Evolutionary conservation across 2,797 vertebrate species (phyloP).

Genomic region (Dromococcyx pavoninus): DNA sequence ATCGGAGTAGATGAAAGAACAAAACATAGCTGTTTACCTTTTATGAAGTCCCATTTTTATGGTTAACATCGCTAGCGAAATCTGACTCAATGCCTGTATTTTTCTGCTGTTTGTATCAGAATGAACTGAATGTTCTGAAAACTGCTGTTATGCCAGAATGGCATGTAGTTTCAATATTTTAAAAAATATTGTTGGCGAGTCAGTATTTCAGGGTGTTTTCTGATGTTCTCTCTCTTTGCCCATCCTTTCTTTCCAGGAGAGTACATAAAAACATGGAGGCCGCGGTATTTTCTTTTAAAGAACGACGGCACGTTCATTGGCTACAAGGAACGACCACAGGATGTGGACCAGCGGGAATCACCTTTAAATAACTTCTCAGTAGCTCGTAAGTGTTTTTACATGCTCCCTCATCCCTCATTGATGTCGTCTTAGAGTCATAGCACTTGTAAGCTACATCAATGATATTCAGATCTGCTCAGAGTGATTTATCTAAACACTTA

Average conservation of each 20-base stretch:
- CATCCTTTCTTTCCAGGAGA: slow-evolving; percentile 81
- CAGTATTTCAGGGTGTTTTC: background rate
- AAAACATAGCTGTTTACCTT: slow-evolving; percentile 64
- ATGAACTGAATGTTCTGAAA: slow-evolving; percentile 8
- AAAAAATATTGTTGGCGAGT: background rate
- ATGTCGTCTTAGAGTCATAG: background rate
- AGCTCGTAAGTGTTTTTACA: slow-evolving; percentile 86
- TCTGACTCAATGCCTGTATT: slow-evolving; percentile 15
- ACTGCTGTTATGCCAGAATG: background rate
- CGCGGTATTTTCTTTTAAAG: slow-evolving; percentile 94
- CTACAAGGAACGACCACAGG: slow-evolving; percentile 96
- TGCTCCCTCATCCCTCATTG: background rate
- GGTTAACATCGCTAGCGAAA: background rate
- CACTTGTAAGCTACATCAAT: background rate
- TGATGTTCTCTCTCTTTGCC: background rate
- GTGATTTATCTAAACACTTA: accelerated
- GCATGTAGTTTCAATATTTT: background rate
- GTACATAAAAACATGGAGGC: slow-evolving; percentile 98
- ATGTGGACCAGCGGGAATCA: slow-evolving; percentile 93
- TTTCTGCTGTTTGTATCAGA: background rate
- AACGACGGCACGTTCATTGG: slow-evolving; percentile 96
- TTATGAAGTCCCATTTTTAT: slow-evolving; percentile 65
- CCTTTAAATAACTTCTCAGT: slow-evolving; percentile 99
- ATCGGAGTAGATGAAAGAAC: slow-evolving; percentile 57
- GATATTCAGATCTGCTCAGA: background rate